phyloP scores from a whole-genome alignment of 2,888 invertebrate species.

The Caenorhabditis sp. region DNA sequence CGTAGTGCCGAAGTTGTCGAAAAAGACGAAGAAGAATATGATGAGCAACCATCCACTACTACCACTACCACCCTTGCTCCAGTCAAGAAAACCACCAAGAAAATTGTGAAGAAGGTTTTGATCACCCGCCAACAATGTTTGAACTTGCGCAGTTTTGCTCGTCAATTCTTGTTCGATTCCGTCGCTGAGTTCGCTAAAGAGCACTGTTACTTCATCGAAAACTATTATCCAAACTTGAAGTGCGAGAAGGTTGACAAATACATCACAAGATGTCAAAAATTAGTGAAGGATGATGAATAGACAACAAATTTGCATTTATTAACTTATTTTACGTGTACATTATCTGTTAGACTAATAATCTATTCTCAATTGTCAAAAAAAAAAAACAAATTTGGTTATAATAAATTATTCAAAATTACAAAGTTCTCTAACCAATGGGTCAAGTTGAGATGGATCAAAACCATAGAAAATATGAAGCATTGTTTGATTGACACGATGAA shows the following conservation, averaged over 20 bases:
- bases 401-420: conserved; percentile 42
- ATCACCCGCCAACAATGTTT: conserved; percentile 50
- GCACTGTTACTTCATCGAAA: conserved; percentile 58
- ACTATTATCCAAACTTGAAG: conserved; percentile 55
- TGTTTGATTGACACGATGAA: conserved; percentile 54
- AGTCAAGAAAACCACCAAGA: conserved; percentile 9
- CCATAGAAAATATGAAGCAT: conserved; percentile 58
- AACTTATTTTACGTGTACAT: conserved; percentile 24
- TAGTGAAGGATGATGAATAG: conserved; percentile 26
- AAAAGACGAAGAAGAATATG: conserved; percentile 3
- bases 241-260: conserved; percentile 47
- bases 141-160: conserved; percentile 52
- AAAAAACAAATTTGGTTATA: conserved; percentile 25
- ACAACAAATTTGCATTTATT: not conserved
- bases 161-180: conserved; percentile 49
- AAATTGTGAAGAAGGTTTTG: conserved; percentile 18
- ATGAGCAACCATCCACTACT: conserved; percentile 14
- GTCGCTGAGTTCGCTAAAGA: conserved; percentile 45
- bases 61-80: conserved; percentile 11
- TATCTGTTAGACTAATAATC: conserved; percentile 1
- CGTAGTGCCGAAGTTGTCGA: conserved; percentile 10
- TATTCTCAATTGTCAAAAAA: conserved; percentile 4
- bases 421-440: conserved; percentile 62
- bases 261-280: conserved; percentile 41
- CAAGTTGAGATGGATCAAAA: conserved; percentile 57